These are phyloP conservation scores for Plestiodon gilberti DNA, from an alignment of 2,113 vertebrate species.

Conservation along the genomic window DNA sequence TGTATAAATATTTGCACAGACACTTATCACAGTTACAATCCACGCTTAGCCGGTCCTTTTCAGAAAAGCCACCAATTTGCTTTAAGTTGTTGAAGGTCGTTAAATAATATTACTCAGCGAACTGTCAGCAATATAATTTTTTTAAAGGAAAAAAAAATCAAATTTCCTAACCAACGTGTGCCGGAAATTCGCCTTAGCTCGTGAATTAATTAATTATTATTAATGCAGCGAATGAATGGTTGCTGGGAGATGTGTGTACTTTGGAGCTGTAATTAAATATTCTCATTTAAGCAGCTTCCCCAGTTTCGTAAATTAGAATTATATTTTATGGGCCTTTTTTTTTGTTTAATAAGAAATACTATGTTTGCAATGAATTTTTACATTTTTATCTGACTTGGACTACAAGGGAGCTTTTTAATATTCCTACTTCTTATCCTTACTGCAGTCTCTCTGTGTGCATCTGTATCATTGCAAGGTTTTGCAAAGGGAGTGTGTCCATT, in stretches of 20 bases:
- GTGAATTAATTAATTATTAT: constrained; percentile 39
- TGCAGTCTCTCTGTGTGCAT: background rate
- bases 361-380: constrained; percentile 18
- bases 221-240: constrained; percentile 14
- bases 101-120: constrained; percentile 6
- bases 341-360: constrained; percentile 26
- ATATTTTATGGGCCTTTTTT: constrained; percentile 3
- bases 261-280: constrained; percentile 21
- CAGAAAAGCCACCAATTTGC: background rate
- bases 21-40: background rate
- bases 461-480: background rate
- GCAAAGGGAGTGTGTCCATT: background rate
- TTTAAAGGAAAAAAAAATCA: background rate
- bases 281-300: constrained; percentile 2
- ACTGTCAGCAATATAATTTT: constrained; percentile 4
- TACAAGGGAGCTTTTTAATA: constrained; percentile 4
- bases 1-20: constrained; percentile 17
- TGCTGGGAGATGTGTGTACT: constrained; percentile 17
- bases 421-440: background rate
- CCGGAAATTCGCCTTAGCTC: background rate
- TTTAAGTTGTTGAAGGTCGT: background rate
- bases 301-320: constrained; percentile 21
- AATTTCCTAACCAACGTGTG: constrained; percentile 4
- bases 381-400: background rate
- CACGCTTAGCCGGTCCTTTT: background rate